Base-by-base conservation (phyloP, 2,888 invertebrate genomes). In the Eristalis tenax region DNA sequence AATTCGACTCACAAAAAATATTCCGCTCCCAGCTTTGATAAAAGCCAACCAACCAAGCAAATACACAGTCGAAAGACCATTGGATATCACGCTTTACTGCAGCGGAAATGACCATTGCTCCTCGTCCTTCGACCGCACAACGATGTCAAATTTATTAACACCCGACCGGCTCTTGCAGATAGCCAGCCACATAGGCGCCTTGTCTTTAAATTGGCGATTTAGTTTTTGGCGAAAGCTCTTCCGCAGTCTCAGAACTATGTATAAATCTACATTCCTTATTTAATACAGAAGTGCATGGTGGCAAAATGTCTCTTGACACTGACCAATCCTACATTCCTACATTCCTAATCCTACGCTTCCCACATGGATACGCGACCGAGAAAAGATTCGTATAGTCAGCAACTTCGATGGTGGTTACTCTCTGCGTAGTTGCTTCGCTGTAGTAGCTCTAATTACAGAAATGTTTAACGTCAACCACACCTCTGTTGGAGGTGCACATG, bases 11-110 rank as follows among this genome's bases (percentile, higher is more conserved):
- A 71, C 22, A 13, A 35, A 66, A 43, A 5, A 61, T 64, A 13
- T 66, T 66, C 23, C 22, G 11, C 13, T 28, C 59, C 18, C 50
- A 18, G 15, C 4, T 59, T 70, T 57, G 40, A 28, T 32, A 32
- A 64, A 59, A 43, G 40, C 11, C 23, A 43, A 26, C 1, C 22
- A 22, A 66, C 28, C 10, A 76, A 59, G 65, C 35, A 69, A 43
- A 57, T 75, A 63, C 59, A 75, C 26, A 70, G 50, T 65, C 83
- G 69, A 74, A 50, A 56, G 66, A 75, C 71, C 57, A 80, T 84
- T 81, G 68, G 35, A 76, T 80, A 70, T 65, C 40, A 59, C 57
- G 61, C 50, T 76, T 76, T 78, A 73, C 64, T 77, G 50, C 69
- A 66, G 56, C 38, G 69, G 73, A 73, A 85, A 63, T 38, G 69